Conservation (phyloP, 2,888 invertebrate species). For the Drosophila engyochracea region DNA sequence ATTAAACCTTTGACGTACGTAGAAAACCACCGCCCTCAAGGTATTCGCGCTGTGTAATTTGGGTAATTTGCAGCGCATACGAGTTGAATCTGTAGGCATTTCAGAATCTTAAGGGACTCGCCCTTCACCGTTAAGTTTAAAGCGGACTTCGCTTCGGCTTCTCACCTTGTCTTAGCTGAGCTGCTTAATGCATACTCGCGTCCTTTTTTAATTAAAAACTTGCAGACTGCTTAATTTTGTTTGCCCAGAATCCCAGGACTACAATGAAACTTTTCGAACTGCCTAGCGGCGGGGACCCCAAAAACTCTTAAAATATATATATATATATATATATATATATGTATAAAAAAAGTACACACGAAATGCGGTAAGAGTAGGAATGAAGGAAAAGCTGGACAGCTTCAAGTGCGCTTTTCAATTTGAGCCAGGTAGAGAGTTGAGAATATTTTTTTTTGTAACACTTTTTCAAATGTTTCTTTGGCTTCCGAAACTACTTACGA, state of each 20-base stretch:
- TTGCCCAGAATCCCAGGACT: slow-evolving; percentile 80
- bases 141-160: slow-evolving; percentile 14
- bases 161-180: slow-evolving; percentile 46
- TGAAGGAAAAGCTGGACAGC: slow-evolving; percentile 54
- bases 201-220: slow-evolving; percentile 81
- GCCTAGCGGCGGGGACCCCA: slow-evolving; percentile 53
- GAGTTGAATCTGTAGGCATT: neutral
- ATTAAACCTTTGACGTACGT: neutral
- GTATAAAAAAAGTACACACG: neutral
- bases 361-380: slow-evolving; percentile 9
- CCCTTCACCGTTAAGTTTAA: slow-evolving; percentile 22
- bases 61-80: neutral
- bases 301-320: slow-evolving; percentile 26
- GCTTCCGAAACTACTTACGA: slow-evolving; percentile 80
- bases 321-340: neutral
- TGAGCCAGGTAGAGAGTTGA: slow-evolving; percentile 72
- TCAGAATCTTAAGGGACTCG: slow-evolving; percentile 16
- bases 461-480: slow-evolving; percentile 60
- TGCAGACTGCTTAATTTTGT: slow-evolving; percentile 82
- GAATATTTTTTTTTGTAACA: slow-evolving; percentile 66
- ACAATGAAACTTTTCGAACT: slow-evolving; percentile 73
- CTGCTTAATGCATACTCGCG: slow-evolving; percentile 70
- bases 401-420: slow-evolving; percentile 81
- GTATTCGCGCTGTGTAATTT: neutral
- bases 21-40: neutral